Conservation (phyloP, 2,113 vertebrate species). For the Xerus inauris region DNA sequence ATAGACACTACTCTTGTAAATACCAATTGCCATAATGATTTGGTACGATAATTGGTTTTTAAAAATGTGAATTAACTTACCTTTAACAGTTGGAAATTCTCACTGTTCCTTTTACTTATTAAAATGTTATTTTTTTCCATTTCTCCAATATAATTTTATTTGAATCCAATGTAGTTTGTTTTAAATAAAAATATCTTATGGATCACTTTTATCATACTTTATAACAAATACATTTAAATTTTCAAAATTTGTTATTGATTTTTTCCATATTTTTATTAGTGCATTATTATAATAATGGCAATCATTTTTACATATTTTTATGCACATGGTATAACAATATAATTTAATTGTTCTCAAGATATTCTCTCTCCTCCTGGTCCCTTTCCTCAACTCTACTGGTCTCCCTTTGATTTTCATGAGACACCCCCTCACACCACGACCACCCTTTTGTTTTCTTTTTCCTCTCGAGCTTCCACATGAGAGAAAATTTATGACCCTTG, state of each 20-base stretch:
- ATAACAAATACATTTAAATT: background rate
- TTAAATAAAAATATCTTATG: constrained; percentile 8
- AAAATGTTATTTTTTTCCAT: background rate
- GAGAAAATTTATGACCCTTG: no score
- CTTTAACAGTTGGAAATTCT: background rate
- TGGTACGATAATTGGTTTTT: background rate
- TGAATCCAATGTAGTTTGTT: constrained; percentile 18
- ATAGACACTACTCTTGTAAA: background rate
- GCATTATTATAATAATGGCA: no score
- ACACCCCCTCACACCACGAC: no score
- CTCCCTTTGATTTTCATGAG: no score
- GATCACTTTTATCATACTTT: background rate
- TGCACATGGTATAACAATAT: no score
- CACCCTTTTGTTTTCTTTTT: no score
- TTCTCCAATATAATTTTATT: constrained; percentile 48
- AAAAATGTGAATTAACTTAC: constrained; percentile 31
- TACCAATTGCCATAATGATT: background rate
- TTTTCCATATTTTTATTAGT: no score
- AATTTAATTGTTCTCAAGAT: no score
- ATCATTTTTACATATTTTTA: no score
- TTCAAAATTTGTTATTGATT: background rate
- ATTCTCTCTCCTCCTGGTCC: no score
- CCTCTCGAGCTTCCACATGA: no score
- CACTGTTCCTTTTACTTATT: constrained; percentile 4
- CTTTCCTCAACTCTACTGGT: no score